Base-by-base conservation (phyloP, 2,797 vertebrate genomes). In the Erithacus rubecula region DNA sequence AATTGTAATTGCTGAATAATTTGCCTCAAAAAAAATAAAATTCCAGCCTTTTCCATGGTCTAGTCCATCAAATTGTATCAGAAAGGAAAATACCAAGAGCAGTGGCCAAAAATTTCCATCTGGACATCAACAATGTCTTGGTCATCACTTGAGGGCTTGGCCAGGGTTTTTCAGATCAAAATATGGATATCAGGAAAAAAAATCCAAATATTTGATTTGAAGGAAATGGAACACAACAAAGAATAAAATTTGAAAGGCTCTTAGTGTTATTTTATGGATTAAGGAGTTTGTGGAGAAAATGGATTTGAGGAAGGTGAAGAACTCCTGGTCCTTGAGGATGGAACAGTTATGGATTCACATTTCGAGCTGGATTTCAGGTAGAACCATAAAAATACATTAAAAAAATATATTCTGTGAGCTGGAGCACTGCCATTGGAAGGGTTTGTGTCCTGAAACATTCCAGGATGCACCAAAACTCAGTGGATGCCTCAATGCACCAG, bases 391-490 rank as follows among this genome's bases (percentile, higher is more conserved):
- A 75, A 36, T 1, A 3, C 3, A 37, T 72, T 29, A 3, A 44
- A 64, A 39, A 37, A 10, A 21, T 4, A 16, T 0, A 2, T 85
- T 75, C 68, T 32, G 4, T 20, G 44, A 5, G 20, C 39, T 47
- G 44, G 37, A 32, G 26, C 27, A 9, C 30, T 36, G 36, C 27
- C 5, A 0, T 3, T 11, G 27, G 52, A 8, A 46, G 29, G 22
- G 10, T 52, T 91, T 65, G 18, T 29, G 32, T 34, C 47, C 65
- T 26, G 3, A 15, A 23, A 60, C 11, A 4, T 64, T 21, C 12
- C 15, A 14, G 41, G 53, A 7, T 0, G 3, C 9, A 7, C 12
- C 32, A 19, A 3, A 59, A 5, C 12, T 36, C 6, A 0, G 19
- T 7, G 52, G 70, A 59, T 23, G 44, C 10, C 52, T 77, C 9